Percentiles rank a stretch among this genome's conserved stretches.
Evolutionary conservation across 1,140 invertebrate species (phyloP).

Genomic region (Lanistes nyassanus): DNA sequence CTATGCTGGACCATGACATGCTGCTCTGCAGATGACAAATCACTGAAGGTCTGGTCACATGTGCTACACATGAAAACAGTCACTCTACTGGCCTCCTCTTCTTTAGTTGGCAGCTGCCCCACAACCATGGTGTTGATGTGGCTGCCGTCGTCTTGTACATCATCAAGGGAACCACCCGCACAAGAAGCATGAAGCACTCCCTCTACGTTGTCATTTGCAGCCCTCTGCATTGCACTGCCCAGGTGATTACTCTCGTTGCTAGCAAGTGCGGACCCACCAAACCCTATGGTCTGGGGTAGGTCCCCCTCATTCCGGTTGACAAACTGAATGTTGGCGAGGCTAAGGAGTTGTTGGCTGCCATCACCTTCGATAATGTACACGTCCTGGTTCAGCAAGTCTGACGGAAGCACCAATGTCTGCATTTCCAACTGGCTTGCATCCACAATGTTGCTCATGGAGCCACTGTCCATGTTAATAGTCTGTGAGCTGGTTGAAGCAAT

Average conservation of each 20-base stretch:
- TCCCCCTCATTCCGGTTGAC: not conserved
- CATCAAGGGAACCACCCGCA: not conserved
- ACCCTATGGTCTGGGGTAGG: not conserved
- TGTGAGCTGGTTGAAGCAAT: not conserved
- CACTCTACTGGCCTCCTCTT: not conserved
- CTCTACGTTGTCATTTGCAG: not conserved
- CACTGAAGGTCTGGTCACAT: slow-evolving; percentile 8
- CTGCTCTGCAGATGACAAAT: slow-evolving; percentile 6
- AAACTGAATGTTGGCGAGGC: slow-evolving; percentile 17
- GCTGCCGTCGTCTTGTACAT: not conserved
- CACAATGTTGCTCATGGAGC: not conserved
- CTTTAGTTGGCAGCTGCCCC: not conserved
- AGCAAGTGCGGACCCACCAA: not conserved
- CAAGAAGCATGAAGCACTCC: not conserved
- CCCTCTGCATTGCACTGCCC: not conserved
- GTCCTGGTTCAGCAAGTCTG: slow-evolving; percentile 16
- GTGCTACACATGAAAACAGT: slow-evolving; percentile 14
- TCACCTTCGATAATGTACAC: slow-evolving; percentile 3
- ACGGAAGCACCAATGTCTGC: slow-evolving; percentile 2
- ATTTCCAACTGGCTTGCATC: not conserved
- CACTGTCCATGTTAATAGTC: not conserved
- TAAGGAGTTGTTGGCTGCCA: not conserved
- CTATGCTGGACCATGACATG: slow-evolving; percentile 2
- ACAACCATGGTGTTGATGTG: not conserved
- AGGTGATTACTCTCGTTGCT: not conserved